Base-by-base conservation (phyloP, 30 jellyfish, hydroid and myxozoan species). In the Aurelia sp. region DNA sequence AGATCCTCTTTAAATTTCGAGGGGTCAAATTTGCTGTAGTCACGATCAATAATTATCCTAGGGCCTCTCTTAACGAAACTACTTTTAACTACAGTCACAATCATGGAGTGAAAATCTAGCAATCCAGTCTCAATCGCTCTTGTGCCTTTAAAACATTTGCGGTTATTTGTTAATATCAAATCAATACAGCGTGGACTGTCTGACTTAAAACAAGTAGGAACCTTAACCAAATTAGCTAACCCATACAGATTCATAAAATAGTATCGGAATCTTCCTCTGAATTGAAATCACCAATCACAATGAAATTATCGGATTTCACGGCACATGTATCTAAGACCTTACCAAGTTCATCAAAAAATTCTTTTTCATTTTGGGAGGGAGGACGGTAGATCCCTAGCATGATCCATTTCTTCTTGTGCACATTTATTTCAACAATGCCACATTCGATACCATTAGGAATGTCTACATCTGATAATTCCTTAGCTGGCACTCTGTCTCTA, bases 351-450 rank as follows among this genome's bases (percentile, higher is more conserved):
- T 19, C 59, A 52, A 57, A 74, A 74, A 74, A 40, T 15, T 74
- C 86, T 37, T 50, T 74, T 57, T 74, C 72, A 50, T 21, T 57
- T 74, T 74, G 86, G 18, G 86, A 74, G 65, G 48, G 48, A 37
- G 48, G 48, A 37, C 48, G 48, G 48, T 37, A 37, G 48, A 37
- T 37, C 48, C 48, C 74, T 17, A 74, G 19, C 86, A 74, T 51
- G 86, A 74, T 74, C 86, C 86, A 74, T 74, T 51, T 74, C 68
- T 77, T 31, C 57, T 77, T 77, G 77, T 37, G 77, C 67, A 77
- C 66, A 62, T 77, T 77, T 77, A 77, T 77, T 77, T 77, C 78
- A 59, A 77, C 61, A 62, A 62, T 61, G 27, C 78, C 78, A 77
- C 69, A 76, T 31, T 76, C 86, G 20, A 76, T 76, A 76, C 76